phyloP scores from a whole-genome alignment of 53 echinoderm and acorn worm species.

The Apostichopus leukothele region DNA sequence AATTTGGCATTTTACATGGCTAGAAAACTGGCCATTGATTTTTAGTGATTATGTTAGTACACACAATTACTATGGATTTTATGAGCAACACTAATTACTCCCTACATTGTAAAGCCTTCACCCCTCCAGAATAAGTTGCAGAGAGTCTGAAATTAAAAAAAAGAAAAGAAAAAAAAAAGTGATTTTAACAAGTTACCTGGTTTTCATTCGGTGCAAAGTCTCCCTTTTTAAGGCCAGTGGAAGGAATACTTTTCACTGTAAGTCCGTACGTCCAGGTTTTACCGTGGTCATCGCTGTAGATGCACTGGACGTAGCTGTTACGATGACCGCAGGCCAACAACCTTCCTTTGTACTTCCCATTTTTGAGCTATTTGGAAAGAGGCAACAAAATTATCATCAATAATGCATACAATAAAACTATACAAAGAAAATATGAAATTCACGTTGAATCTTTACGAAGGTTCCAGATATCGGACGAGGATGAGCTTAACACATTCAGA shows the following conservation, averaged over 20 bases:
- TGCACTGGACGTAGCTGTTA: slow-evolving; percentile 31
- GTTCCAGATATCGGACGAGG: too few species aligned
- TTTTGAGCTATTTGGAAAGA: slow-evolving; percentile 43
- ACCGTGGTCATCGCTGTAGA: slow-evolving; percentile 78
- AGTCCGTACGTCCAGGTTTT: slow-evolving; percentile 59
- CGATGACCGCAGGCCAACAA: slow-evolving; percentile 54
- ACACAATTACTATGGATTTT: too few species aligned
- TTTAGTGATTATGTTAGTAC: too few species aligned
- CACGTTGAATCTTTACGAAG: too few species aligned
- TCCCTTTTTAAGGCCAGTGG: slow-evolving; percentile 17
- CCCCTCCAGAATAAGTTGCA: background rate
- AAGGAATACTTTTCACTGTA: slow-evolving; percentile 41
- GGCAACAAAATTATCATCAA: background rate
- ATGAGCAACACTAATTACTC: too few species aligned
- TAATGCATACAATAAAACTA: too few species aligned
- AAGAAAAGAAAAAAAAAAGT: background rate
- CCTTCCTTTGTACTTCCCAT: slow-evolving; percentile 53
- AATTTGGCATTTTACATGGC: too few species aligned
- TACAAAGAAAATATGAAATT: too few species aligned
- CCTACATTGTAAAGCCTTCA: too few species aligned
- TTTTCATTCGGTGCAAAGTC: slow-evolving; percentile 66
- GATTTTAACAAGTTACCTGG: slow-evolving; percentile 54
- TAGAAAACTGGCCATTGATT: too few species aligned
- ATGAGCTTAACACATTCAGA: too few species aligned
- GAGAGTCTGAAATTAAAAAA: background rate